Evolutionary conservation across 2,113 vertebrate genomes (phyloP), one percentile per base, ranked within the genome.

Genomic region (Camelus dromedarius): DNA sequence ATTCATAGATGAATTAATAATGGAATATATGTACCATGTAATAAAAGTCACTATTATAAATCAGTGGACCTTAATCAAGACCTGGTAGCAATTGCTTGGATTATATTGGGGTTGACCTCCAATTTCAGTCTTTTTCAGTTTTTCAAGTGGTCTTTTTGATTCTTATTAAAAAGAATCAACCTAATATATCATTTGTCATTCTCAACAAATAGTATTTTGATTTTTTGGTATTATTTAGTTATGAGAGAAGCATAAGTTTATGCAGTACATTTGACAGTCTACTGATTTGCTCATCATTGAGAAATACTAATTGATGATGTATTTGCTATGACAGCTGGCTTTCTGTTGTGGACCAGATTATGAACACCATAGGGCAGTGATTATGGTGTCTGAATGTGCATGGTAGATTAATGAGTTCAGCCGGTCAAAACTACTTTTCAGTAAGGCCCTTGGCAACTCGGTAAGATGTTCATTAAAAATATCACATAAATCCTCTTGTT

Each of bases 191-290:
- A 54, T 79, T 83, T 81, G 58, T 58, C 32, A 73, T 73, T 92
- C 62, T 93, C 18, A 94, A 48, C 70, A 94, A 95, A 54, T 76
- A 87, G 14, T 83, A 70, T 96, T 97, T 96, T 81, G 84, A 93
- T 95, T 94, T 88, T 95, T 20, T 70, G 24, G 46, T 70, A 12
- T 93, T 85, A 58, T 50, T 87, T 89, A 64, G 12, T 82, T 69
- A 66, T 52, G 92, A 93, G 9, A 83, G 73, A 73, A 70, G 14
- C 66, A 73, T 93, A 60, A 86, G 30, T 16, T 66, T 82, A 94
- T 88, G 50, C 22, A 75, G 1, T 58, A 26, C n/a, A 69, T 85
- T 88, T 93, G 75, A 70, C 15, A 92, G 15, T 90, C 26, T 85
- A 5, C 70, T 90, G 67, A 90, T 87, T 92, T 96, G 75, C 58